These are phyloP conservation scores for Sarcophaga bullata DNA, from an alignment of 1,140 invertebrate species.

Conservation along the genomic window DNA sequence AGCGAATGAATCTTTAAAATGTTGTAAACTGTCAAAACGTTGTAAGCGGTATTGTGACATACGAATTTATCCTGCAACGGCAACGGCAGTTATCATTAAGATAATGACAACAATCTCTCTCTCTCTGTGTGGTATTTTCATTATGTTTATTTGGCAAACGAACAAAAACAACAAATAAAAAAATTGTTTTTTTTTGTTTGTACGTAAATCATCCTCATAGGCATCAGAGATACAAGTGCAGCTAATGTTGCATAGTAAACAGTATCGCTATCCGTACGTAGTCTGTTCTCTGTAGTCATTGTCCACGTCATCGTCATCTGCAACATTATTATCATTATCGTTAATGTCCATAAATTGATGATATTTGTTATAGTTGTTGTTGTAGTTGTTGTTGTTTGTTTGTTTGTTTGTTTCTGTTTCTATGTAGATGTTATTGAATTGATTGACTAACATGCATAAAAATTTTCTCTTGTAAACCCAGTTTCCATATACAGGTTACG, in stretches of 20 bases:
- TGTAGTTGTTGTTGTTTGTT: not conserved
- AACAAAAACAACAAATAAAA: not conserved
- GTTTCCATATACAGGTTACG: constrained; percentile 26
- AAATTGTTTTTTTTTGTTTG: not conserved
- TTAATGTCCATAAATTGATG: constrained; percentile 41
- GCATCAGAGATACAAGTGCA: not conserved
- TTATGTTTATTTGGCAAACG: not conserved
- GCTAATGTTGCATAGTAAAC: too few relatives aligned
- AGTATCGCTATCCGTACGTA: too few relatives aligned
- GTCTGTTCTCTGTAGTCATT: too few relatives aligned
- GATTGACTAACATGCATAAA: constrained; percentile 37
- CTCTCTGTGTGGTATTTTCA: not conserved
- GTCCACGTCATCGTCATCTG: not conserved
- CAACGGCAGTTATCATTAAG: not conserved
- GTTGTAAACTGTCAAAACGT: constrained; percentile 7
- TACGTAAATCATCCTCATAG: not conserved
- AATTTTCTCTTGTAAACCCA: constrained; percentile 37
- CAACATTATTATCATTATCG: constrained; percentile 20
- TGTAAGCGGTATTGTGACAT: not conserved
- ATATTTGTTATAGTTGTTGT: constrained; percentile 20
- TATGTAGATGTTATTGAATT: constrained; percentile 26
- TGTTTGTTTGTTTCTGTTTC: too few relatives aligned
- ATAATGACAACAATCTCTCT: not conserved
- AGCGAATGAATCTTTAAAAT: not conserved
- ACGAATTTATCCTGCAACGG: not conserved